Percentiles rank a stretch among this genome's conserved stretches.
These are phyloP conservation scores for Naja naja DNA, from an alignment of 2,113 vertebrate genomes.

Conservation along the genomic window DNA sequence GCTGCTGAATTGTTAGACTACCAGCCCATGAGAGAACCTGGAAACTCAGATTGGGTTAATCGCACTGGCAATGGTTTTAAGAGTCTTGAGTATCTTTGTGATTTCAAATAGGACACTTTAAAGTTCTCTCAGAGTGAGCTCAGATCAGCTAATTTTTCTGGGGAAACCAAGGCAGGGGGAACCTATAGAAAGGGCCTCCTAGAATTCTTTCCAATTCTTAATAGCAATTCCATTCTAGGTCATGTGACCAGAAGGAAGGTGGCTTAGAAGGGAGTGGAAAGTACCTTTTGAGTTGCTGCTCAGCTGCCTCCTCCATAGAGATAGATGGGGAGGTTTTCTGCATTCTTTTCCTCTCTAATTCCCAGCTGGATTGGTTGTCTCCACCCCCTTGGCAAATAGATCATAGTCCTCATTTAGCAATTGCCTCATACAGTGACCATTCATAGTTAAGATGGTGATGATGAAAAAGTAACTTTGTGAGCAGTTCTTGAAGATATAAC, in stretches of 20 bases:
- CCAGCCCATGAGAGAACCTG: background rate
- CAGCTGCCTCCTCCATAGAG: background rate
- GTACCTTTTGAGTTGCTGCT: background rate
- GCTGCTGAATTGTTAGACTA: constrained; percentile 47
- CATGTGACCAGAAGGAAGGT: background rate
- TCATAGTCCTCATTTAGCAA: background rate
- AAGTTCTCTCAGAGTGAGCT: too few species aligned
- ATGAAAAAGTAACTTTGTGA: background rate
- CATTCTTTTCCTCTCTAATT: background rate
- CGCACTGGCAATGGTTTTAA: background rate
- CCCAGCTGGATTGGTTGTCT: background rate
- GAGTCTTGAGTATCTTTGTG: background rate
- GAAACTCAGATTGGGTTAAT: background rate
- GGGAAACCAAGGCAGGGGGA: background rate
- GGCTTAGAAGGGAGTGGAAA: background rate
- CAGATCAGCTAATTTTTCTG: background rate
- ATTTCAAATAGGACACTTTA: background rate
- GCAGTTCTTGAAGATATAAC: background rate
- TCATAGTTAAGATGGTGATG: background rate
- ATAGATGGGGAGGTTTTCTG: background rate
- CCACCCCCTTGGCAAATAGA: background rate
- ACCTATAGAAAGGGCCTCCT: background rate
- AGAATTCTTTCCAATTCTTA: background rate
- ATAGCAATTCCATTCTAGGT: background rate
- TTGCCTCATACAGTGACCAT: background rate